These are phyloP conservation scores for Melinaea marsaeus DNA, from an alignment of 2,888 invertebrate species.

Conservation along the genomic window DNA sequence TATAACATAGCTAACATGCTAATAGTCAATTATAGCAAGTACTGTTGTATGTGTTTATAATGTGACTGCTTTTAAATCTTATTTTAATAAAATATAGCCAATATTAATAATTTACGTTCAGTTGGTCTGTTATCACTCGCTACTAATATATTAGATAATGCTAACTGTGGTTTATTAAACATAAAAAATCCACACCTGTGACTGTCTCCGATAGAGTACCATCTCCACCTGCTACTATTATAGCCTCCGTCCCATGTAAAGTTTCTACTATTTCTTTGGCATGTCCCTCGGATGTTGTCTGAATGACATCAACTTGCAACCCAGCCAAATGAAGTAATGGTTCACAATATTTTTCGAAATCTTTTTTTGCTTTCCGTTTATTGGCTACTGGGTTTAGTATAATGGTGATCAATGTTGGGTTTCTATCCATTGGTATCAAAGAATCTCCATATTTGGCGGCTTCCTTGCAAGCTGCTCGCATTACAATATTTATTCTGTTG, in stretches of 20 bases:
- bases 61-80: too few relatives aligned
- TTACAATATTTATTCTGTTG: conserved; percentile 84
- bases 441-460: conserved; percentile 85
- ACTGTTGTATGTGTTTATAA: too few relatives aligned
- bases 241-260: conserved; percentile 87
- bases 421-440: conserved; percentile 75
- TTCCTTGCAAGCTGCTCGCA: conserved; percentile 88
- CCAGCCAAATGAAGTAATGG: conserved; percentile 96
- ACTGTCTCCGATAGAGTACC: conserved; percentile 94
- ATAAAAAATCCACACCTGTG: conserved; percentile 65
- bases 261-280: conserved; percentile 88
- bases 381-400: conserved; percentile 95
- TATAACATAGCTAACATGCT: too few relatives aligned
- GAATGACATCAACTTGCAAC: conserved; percentile 60
- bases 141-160: too few relatives aligned
- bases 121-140: too few relatives aligned
- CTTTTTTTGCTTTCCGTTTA: conserved; percentile 81
- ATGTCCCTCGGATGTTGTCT: conserved; percentile 93
- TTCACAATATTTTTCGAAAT: conserved; percentile 94
- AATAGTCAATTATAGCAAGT: too few relatives aligned
- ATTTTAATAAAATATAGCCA: too few relatives aligned
- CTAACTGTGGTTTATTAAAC: too few relatives aligned
- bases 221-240: conserved; percentile 96
- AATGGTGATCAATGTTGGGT: conserved; percentile 88
- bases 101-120: too few relatives aligned